These are phyloP conservation scores for Acronicta aceris DNA, from an alignment of 2,888 invertebrate species.

Conservation along the genomic window DNA sequence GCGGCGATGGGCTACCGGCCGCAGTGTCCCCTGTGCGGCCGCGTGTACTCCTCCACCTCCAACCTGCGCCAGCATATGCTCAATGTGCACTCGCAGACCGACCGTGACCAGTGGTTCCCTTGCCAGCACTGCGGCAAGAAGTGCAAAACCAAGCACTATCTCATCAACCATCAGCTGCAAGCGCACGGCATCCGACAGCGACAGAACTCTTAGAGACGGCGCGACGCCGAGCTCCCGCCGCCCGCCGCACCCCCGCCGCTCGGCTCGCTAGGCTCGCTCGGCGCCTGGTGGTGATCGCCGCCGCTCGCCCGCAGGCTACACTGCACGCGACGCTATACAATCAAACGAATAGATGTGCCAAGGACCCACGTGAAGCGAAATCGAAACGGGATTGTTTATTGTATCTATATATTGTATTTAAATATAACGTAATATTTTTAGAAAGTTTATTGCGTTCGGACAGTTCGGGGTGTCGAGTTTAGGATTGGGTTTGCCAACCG, in stretches of 20 bases:
- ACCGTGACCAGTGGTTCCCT: conserved; percentile 92
- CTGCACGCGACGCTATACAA: conserved; percentile 39
- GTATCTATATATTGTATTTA: conserved; percentile 64
- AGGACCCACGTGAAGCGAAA: conserved; percentile 59
- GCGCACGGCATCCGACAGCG: conserved; percentile 93
- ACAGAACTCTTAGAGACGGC: conserved; percentile 88
- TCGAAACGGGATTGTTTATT: conserved; percentile 55
- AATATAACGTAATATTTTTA: conserved; percentile 72
- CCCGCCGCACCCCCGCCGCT: conserved; percentile 63
- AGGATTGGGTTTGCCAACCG: conserved; percentile 78
- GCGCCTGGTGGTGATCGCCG: conserved; percentile 56
- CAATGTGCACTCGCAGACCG: conserved; percentile 92
- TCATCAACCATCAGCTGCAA: conserved; percentile 93
- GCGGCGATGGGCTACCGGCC: conserved; percentile 89
- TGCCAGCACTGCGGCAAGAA: conserved; percentile 93
- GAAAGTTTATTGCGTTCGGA: conserved; percentile 73
- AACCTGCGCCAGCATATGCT: conserved; percentile 94
- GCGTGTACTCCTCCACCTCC: conserved; percentile 92
- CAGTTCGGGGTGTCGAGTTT: conserved; percentile 55
- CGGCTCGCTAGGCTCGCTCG: conserved; percentile 59
- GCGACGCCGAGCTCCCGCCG: conserved; percentile 72
- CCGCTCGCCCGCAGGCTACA: conserved; percentile 24
- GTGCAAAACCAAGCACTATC: conserved; percentile 93
- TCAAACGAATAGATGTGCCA: conserved; percentile 62
- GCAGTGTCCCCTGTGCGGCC: conserved; percentile 92